phyloP scores from a whole-genome alignment of 2,797 vertebrate species.

The Halcyon smyrnensis region DNA sequence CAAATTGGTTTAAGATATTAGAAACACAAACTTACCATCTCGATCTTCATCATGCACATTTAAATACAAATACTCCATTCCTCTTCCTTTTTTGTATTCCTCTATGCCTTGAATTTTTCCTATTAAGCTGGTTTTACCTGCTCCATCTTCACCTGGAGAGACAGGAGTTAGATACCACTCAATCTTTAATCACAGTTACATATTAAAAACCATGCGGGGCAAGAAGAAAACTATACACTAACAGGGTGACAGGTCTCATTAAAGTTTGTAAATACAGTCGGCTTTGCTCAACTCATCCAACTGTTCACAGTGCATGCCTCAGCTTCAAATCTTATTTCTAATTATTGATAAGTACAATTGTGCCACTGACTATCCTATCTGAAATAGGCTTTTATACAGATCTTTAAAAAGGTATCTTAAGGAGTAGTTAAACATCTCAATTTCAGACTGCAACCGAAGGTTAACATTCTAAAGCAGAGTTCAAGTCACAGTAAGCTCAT shows the following conservation, averaged over 20 bases:
- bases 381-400: neutral
- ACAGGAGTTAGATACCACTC: constrained; percentile 23
- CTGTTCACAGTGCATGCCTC: neutral
- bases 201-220: neutral
- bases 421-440: neutral
- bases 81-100: constrained; percentile 97
- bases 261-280: neutral
- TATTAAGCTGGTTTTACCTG: constrained; percentile 97
- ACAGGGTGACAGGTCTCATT: neutral
- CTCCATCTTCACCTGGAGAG: constrained; percentile 93
- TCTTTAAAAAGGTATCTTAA: neutral
- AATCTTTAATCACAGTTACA: constrained; percentile 7
- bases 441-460: neutral
- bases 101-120: constrained; percentile 95
- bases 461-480: neutral
- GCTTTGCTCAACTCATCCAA: neutral
- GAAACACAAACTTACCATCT: constrained; percentile 85
- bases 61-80: constrained; percentile 97
- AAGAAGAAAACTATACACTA: neutral
- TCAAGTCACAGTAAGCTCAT: neutral
- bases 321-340: neutral
- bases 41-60: constrained; percentile 96
- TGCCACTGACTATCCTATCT: neutral
- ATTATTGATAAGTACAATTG: neutral
- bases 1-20: neutral